phyloP scores from a whole-genome alignment of 2,113 vertebrate genomes.

The Bombycilla garrulus region DNA sequence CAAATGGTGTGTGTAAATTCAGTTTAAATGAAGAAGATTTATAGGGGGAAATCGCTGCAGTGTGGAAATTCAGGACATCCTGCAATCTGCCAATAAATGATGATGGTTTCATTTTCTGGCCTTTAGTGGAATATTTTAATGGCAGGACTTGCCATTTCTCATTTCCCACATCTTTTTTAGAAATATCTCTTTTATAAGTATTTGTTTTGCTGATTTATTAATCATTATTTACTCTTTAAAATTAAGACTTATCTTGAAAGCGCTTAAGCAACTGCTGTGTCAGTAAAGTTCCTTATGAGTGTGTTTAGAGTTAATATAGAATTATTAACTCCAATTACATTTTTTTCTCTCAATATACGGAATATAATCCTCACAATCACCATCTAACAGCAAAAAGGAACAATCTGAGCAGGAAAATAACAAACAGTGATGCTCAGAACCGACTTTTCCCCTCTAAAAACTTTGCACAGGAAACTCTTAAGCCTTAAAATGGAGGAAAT shows the following conservation, averaged over 20 bases:
- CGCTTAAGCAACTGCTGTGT: not conserved
- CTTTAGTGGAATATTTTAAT: not conserved
- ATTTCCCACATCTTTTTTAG: not conserved
- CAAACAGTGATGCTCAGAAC: not conserved
- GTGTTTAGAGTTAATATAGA: not conserved
- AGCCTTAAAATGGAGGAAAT: not conserved
- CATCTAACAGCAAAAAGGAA: not conserved
- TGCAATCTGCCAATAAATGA: not conserved
- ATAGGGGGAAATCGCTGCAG: not conserved
- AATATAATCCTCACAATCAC: not conserved
- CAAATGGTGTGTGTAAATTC: constrained; percentile 6
- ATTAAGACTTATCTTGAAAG: not conserved
- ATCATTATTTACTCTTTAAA: not conserved
- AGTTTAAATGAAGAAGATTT: constrained; percentile 19
- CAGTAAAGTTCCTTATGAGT: not conserved
- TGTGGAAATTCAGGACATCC: not conserved
- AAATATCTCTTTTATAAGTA: not conserved
- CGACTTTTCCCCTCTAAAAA: not conserved
- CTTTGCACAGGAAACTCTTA: not conserved
- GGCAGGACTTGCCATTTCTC: not conserved
- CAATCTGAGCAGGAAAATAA: not conserved
- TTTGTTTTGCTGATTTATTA: not conserved
- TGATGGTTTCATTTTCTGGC: not conserved
- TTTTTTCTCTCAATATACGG: not conserved
- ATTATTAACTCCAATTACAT: not conserved